phyloP scores from a whole-genome alignment of 2,888 invertebrate species.

The Caenorhabditis sp. region DNA sequence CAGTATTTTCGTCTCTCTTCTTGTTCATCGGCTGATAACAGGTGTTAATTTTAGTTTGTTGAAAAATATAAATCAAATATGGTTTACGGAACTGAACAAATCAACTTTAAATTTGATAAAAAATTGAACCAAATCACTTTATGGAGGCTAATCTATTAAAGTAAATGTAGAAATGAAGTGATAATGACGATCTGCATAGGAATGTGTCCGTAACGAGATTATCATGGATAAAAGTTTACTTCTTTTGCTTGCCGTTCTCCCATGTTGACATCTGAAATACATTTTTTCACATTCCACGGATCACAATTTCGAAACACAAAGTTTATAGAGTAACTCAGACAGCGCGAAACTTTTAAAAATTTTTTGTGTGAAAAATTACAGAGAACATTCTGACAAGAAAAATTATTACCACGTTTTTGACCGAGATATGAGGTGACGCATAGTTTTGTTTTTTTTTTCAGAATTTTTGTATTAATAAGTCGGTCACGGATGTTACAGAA shows the following conservation, averaged over 20 bases:
- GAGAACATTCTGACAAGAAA: too few relatives aligned
- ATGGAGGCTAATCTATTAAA: neutral
- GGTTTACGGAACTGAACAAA: neutral
- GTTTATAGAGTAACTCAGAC: too few relatives aligned
- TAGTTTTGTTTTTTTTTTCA: too few relatives aligned
- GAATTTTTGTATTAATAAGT: too few relatives aligned
- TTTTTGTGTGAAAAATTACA: too few relatives aligned
- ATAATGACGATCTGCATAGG: slow-evolving; percentile 17
- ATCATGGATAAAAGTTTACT: slow-evolving; percentile 16
- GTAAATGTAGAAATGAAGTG: slow-evolving; percentile 4
- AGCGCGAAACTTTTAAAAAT: too few relatives aligned
- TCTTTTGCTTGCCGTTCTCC: slow-evolving; percentile 79
- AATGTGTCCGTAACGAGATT: slow-evolving; percentile 25
- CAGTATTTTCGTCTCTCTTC: slow-evolving; percentile 11
- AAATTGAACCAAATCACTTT: neutral
- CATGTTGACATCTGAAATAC: slow-evolving; percentile 84
- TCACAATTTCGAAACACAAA: too few relatives aligned
- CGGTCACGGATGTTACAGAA: too few relatives aligned
- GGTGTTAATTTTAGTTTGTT: neutral
- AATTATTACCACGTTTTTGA: too few relatives aligned
- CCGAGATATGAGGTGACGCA: too few relatives aligned
- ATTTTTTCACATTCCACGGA: neutral
- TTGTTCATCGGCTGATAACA: neutral
- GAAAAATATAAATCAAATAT: slow-evolving; percentile 12
- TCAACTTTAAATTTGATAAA: neutral